Base-by-base conservation (phyloP, 1,140 invertebrate genomes). In the Zaprionus inermis region DNA sequence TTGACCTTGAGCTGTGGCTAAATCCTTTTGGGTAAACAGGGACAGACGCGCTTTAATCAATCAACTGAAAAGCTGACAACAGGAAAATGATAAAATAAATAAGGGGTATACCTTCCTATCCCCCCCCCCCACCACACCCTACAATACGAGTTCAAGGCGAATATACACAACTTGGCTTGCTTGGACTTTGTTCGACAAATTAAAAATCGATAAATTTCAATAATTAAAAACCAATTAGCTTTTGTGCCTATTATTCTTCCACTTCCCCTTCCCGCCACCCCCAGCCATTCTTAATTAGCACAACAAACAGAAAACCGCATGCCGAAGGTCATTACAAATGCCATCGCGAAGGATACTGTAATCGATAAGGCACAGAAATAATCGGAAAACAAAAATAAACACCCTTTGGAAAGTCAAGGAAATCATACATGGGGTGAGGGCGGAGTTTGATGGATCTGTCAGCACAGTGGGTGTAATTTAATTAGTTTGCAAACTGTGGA, bases 191-290 rank as follows among this genome's bases (percentile, higher is more conserved):
- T 7, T 22, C 44, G 44, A 77, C 65, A 75, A 56, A 71, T 69
- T 76, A 85, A 84, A 72, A 77, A 80, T 81, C 81, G 80, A 78
- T 85, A 73, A 81, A 77, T 82, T 72, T 71, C 51, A 68, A 77
- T 82, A 86, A 86, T 86, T 79, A 82, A 88, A 76, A 76, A 73
- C 60, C 71, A 82, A 83, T 83, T 79, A 83, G 60, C 65, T 70
- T 36, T 28, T 77, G 20, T 44, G 51, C 64, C 71, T 41, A 68
- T 60, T 58, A 60, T 78, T 51, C 16, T 74, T 49, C 54, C 22
- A 52, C 18, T 24, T 67, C n/a, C 11, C 10, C 20, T 1, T 32
- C 34, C 28, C 16, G 16, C 28, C 36, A 28, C 12, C 30, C 28
- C 28, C n/a, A 11, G 14, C 22, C 20, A 49, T 71, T 36, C 56